Evolutionary conservation across 2,797 vertebrate genomes (phyloP).

Genomic region (Toxotes lorentzi): DNA sequence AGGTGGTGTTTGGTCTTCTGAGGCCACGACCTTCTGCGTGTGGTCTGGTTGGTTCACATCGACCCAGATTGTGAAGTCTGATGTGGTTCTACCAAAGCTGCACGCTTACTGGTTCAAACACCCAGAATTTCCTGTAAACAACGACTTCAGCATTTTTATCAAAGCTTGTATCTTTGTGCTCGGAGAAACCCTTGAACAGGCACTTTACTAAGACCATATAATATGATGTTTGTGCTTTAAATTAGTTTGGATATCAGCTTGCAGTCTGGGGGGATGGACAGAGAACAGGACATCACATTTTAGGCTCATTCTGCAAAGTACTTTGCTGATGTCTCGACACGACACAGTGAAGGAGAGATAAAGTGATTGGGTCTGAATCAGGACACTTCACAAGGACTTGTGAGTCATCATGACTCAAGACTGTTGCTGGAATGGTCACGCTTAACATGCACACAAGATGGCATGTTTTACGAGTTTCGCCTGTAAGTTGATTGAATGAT

Average conservation of each 20-base stretch:
- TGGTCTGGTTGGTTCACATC: background rate
- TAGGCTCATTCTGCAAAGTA: conserved; percentile 34
- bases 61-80: background rate
- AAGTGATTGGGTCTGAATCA: background rate
- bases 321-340: background rate
- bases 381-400: background rate
- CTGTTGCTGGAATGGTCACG: conserved; percentile 39
- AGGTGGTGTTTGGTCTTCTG: background rate
- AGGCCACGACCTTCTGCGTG: background rate
- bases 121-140: background rate
- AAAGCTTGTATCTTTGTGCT: conserved; percentile 56
- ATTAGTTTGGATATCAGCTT: conserved; percentile 12
- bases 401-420: background rate
- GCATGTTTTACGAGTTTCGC: conserved; percentile 15
- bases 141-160: conserved; percentile 14
- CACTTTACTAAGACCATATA: conserved; percentile 48
- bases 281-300: conserved; percentile 17
- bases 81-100: background rate
- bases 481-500: background rate
- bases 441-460: conserved; percentile 39
- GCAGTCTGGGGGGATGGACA: background rate
- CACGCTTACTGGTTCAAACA: background rate
- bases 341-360: background rate
- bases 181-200: conserved; percentile 55
- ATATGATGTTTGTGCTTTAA: conserved; percentile 59